A percentile compares a stretch with the other conserved stretches of the same genome.
These are phyloP conservation scores for Porites lobata DNA, from an alignment of 92 coral and sea anemone genomes.

Conservation along the genomic window DNA sequence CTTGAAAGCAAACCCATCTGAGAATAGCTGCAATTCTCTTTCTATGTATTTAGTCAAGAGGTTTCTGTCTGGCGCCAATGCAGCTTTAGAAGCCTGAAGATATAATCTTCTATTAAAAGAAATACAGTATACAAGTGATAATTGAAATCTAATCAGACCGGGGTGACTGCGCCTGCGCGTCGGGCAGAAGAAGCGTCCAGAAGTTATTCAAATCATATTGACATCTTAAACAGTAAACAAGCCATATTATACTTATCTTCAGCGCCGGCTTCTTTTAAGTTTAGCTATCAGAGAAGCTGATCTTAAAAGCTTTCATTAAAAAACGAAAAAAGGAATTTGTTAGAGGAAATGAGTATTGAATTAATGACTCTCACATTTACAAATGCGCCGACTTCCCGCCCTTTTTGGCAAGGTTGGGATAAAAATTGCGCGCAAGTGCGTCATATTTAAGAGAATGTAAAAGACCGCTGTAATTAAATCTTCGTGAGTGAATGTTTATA, in stretches of 20 bases:
- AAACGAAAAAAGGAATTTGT: neutral
- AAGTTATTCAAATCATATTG: too few species aligned
- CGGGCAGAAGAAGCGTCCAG: too few species aligned
- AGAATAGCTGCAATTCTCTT: neutral
- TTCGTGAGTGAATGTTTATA: conserved; percentile 3
- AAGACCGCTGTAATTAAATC: conserved; percentile 27
- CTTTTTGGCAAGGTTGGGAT: conserved; percentile 5
- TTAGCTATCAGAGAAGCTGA: neutral
- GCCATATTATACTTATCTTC: neutral
- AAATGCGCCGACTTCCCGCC: conserved; percentile 29
- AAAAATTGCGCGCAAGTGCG: neutral
- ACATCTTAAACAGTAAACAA: neutral
- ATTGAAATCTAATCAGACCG: too few species aligned
- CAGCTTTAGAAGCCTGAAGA: too few species aligned
- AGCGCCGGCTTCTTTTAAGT: conserved; percentile 31
- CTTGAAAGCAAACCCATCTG: neutral
- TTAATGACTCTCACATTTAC: conserved; percentile 10
- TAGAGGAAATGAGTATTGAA: neutral
- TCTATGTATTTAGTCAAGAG: neutral
- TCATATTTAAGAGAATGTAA: neutral
- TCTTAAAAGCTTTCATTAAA: conserved; percentile 7
- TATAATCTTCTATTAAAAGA: too few species aligned
- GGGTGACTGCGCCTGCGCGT: too few species aligned
- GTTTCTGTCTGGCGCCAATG: too few species aligned
- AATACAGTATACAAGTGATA: too few species aligned